Conservation (phyloP, 2,797 vertebrate genomes). For the Miichthys miiuy region DNA sequence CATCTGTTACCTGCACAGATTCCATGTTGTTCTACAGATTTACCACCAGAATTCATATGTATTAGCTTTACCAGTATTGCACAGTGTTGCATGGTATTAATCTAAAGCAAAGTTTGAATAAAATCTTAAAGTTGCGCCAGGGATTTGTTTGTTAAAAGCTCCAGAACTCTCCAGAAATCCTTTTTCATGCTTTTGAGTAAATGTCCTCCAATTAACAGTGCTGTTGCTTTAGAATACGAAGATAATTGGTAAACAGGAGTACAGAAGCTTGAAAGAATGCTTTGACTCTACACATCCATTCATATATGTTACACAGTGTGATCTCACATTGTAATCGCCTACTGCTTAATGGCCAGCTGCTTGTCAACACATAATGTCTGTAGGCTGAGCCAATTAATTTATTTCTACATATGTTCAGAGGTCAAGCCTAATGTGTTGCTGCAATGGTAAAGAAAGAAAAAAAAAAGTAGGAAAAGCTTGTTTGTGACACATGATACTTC, state of each 20-base stretch:
- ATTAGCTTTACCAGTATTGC: not conserved
- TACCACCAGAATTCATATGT: not conserved
- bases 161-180: not conserved
- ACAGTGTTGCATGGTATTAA: not conserved
- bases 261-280: not conserved
- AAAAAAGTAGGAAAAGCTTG: not conserved
- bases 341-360: not conserved
- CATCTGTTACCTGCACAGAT: not conserved
- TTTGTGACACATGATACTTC: not conserved
- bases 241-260: not conserved
- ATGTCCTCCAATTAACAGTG: not conserved
- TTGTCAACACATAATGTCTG: not conserved
- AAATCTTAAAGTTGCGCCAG: not conserved
- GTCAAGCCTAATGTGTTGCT: not conserved
- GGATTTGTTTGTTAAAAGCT: not conserved
- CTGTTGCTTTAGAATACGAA: not conserved
- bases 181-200: not conserved
- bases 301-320: not conserved
- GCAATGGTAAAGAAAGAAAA: not conserved
- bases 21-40: not conserved
- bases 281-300: not conserved
- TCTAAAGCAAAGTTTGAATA: constrained; percentile 3
- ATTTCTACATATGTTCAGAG: not conserved
- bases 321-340: not conserved
- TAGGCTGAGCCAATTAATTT: not conserved